These are phyloP conservation scores for Pitta sordida DNA, from an alignment of 2,113 vertebrate species.

Conservation along the genomic window DNA sequence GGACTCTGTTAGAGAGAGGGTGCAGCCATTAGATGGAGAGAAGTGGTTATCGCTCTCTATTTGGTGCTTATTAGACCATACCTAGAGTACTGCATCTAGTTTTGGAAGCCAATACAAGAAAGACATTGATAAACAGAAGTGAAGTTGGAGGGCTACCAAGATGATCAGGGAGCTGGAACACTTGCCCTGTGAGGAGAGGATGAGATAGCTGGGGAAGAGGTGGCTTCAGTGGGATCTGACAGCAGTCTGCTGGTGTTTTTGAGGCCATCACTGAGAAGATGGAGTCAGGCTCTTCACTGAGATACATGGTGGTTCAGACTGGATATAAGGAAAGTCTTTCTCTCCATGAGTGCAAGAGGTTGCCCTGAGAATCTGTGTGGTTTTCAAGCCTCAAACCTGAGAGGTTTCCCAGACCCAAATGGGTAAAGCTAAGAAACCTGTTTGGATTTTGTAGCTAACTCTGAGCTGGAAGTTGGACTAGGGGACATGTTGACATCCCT, in stretches of 20 bases:
- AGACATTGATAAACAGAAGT: background rate
- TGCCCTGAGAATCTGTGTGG: background rate
- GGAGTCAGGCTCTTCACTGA: background rate
- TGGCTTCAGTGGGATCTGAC: background rate
- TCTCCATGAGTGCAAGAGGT: rapidly evolving
- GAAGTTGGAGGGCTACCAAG: background rate
- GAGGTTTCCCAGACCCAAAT: background rate
- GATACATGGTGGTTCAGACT: rapidly evolving
- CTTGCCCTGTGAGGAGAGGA: background rate
- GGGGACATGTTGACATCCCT: background rate
- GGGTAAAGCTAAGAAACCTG: background rate
- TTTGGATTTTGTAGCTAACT: background rate
- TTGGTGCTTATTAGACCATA: background rate
- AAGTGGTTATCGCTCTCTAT: background rate
- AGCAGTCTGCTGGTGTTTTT: background rate
- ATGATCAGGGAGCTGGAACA: background rate
- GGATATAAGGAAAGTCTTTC: background rate
- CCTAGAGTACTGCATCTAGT: background rate
- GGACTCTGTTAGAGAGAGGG: background rate
- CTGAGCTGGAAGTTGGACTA: background rate
- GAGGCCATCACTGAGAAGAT: background rate
- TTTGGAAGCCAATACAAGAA: background rate
- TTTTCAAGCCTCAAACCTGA: background rate
- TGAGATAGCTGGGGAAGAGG: background rate
- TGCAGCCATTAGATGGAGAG: background rate